Evolutionary conservation across 2,888 invertebrate genomes (phyloP), one percentile per base, ranked within the genome.

Genomic region (Penaeus monodon): DNA sequence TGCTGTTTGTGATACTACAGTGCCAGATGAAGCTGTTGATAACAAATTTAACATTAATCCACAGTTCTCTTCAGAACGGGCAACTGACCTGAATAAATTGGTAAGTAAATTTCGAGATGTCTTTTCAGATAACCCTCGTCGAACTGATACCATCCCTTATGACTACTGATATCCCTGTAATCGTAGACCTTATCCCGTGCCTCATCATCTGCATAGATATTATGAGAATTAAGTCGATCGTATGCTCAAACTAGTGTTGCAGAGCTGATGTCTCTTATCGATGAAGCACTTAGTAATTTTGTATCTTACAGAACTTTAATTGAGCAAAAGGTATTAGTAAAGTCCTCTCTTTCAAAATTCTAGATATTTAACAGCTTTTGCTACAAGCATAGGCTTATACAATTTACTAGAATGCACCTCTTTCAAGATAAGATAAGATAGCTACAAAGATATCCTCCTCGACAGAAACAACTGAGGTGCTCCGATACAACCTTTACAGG

Each of bases 211-310:
- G 17, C 29, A 27, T 24, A 17, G 29, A 33, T 49, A 24, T 20
- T 63, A 76, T 64, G 70, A 82, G 22, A 38, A 89, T 7, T 89
- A 91, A 79, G 86, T 91, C 12, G 70, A 85, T 10, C 88, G 91
- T 79, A 90, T 92, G 90, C 76, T 91, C n/a, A 85, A 90, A 10
- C 84, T 90, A 27, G 91, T 44, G 44, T 10, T 78, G 63, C 78
- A 20, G 78, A 57, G 14, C 78, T 27, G 8, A 78, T 78, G 78
- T 64, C 78, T 22, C 17, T 49, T 57, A 24, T 57, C 10, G 29
- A 78, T 22, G 33, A 44, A 57, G 78, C 57, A 17, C 27, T 78
- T 2, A 14, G 33, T 20, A 78, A 78, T 20, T 78, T 78, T 57
- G 27, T 78, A 8, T 4, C 29, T 78, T 6, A 63, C 64, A 17